Evolutionary conservation across 2,888 invertebrate species (phyloP).

Genomic region (Trachelus tabidus): DNA sequence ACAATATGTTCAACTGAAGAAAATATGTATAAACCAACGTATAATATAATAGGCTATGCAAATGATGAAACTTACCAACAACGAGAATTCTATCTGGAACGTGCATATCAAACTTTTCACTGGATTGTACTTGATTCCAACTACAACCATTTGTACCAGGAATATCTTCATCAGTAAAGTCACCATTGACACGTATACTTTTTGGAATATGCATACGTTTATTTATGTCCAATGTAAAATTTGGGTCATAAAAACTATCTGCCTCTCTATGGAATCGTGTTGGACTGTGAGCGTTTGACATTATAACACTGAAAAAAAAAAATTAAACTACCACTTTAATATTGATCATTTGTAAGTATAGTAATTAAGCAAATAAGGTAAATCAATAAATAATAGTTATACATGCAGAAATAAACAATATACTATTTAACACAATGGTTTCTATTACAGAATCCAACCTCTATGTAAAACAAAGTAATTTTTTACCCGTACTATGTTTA

Average conservation of each 20-base stretch:
- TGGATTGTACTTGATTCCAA: conserved; percentile 69
- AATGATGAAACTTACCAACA: conserved; percentile 80
- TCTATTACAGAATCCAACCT: too few relatives aligned
- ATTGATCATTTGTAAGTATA: neutral
- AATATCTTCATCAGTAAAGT: conserved; percentile 74
- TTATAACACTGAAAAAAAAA: conserved; percentile 50
- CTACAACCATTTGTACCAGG: conserved; percentile 71
- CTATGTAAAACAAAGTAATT: too few relatives aligned
- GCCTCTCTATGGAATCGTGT: conserved; percentile 72
- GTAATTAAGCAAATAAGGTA: neutral
- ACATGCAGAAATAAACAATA: too few relatives aligned
- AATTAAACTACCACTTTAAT: neutral
- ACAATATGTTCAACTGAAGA: conserved; percentile 5
- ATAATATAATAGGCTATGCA: too few relatives aligned
- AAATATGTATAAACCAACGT: too few relatives aligned
- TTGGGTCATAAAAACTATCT: conserved; percentile 74
- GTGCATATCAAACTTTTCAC: conserved; percentile 88
- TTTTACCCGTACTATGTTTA: too few relatives aligned
- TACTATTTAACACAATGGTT: too few relatives aligned
- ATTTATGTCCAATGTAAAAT: conserved; percentile 82
- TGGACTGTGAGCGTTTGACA: conserved; percentile 74
- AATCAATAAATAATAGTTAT: too few relatives aligned
- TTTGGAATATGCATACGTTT: conserved; percentile 86
- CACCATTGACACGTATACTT: conserved; percentile 80
- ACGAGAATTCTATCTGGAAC: conserved; percentile 94